Percentiles rank a stretch among this genome's conserved stretches.
Conservation (phyloP, 2,797 vertebrate species). For the Paedocypris micromegethes region DNA sequence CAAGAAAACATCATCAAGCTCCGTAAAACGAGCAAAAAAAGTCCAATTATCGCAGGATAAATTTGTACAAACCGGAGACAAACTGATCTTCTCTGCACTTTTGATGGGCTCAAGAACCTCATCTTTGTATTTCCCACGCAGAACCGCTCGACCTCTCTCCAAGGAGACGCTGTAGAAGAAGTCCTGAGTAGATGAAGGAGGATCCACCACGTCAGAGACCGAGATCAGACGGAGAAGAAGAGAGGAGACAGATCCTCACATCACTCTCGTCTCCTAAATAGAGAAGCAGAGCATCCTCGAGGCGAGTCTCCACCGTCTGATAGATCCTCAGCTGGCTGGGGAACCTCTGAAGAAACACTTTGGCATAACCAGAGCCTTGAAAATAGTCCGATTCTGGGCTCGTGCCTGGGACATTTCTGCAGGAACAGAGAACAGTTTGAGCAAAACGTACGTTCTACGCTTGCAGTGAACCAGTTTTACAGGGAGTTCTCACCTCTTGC, state of each 20-base stretch:
- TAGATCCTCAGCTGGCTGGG: fast-evolving
- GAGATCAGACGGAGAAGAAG: neutral
- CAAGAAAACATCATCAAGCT: no score
- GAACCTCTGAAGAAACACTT: slow-evolving; percentile 15
- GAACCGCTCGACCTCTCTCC: slow-evolving; percentile 53
- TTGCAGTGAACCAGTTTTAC: neutral
- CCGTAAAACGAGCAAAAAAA: neutral
- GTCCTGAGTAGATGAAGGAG: slow-evolving; percentile 46
- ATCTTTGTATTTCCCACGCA: slow-evolving; percentile 46
- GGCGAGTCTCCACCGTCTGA: slow-evolving; percentile 38
- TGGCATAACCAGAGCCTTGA: slow-evolving; percentile 67
- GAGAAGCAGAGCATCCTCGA: slow-evolving; percentile 62
- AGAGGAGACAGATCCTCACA: slow-evolving; percentile 1
- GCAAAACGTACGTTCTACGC: neutral
- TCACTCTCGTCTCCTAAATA: slow-evolving; percentile 53
- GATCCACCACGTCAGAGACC: neutral
- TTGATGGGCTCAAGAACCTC: neutral
- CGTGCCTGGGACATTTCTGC: slow-evolving; percentile 50
- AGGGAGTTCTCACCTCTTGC: slow-evolving; percentile 63
- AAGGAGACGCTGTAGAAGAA: slow-evolving; percentile 58
- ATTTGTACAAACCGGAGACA: slow-evolving; percentile 28
- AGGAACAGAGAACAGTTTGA: slow-evolving; percentile 22
- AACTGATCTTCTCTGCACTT: neutral
- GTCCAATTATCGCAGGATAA: no score
- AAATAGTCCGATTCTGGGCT: slow-evolving; percentile 43